Conservation (phyloP, 2,888 invertebrate species). For the Lasioglossum malachurum region DNA sequence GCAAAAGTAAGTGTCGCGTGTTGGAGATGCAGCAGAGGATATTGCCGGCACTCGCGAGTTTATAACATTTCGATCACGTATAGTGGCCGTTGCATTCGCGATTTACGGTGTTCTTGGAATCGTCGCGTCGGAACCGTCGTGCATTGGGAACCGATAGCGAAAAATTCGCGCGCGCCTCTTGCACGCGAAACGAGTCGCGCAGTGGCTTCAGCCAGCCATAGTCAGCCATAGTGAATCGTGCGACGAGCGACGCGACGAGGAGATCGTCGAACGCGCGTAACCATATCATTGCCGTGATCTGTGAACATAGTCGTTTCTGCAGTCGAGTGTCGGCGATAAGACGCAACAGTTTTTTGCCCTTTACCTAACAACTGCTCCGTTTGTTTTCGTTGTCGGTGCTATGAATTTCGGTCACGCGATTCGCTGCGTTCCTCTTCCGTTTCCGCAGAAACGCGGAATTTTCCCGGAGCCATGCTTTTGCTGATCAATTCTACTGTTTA, state of each 20-base stretch:
- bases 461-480: background rate
- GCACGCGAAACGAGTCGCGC: background rate
- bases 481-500: background rate
- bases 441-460: background rate
- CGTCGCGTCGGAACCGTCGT: background rate
- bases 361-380: background rate
- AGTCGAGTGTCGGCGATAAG: constrained; percentile 22
- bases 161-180: background rate
- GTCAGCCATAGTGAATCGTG: background rate
- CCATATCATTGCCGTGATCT: background rate
- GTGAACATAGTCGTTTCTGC: constrained; percentile 7
- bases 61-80: constrained; percentile 57
- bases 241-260: background rate
- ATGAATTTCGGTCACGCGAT: constrained; percentile 41
- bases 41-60: constrained; percentile 20
- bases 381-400: constrained; percentile 29
- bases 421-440: constrained; percentile 31
- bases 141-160: constrained; percentile 21
- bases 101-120: constrained; percentile 37
- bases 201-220: background rate
- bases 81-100: constrained; percentile 26
- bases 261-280: constrained; percentile 3
- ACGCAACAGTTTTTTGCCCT: constrained; percentile 23
- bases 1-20: background rate
- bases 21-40: constrained; percentile 33